Percentiles rank a stretch among this genome's conserved stretches.
phyloP scores from a whole-genome alignment of 2,113 vertebrate species.

The Boulengeromyrus knoepffleri region DNA sequence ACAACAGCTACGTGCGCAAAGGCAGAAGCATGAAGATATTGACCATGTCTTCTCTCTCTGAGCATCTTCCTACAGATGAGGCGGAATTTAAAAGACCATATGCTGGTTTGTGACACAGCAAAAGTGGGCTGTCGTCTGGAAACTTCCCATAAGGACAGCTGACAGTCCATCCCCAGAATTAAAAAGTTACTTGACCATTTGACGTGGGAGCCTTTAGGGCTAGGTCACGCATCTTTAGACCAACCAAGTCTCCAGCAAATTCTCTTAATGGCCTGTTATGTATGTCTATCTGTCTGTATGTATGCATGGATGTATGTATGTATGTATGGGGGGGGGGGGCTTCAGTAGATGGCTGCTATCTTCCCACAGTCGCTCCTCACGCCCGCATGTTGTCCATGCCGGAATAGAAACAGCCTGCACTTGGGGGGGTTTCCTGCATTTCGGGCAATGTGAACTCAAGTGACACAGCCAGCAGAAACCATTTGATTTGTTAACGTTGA shows the following conservation, averaged over 20 bases:
- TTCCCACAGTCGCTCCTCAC: background rate
- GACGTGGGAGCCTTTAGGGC: background rate
- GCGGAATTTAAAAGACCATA: background rate
- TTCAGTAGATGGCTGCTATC: background rate
- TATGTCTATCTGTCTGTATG: background rate
- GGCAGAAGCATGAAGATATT: background rate
- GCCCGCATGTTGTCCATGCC: background rate
- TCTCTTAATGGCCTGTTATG: background rate
- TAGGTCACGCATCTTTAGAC: background rate
- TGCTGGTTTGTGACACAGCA: background rate
- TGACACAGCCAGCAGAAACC: conserved; percentile 3
- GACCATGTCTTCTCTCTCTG: background rate
- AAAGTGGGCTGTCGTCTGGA: background rate
- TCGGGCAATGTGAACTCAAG: conserved; percentile 18
- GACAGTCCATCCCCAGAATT: background rate
- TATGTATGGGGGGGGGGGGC: background rate
- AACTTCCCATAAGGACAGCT: background rate
- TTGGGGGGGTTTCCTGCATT: background rate
- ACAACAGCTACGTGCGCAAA: background rate
- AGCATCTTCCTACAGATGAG: background rate
- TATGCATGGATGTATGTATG: too few species aligned
- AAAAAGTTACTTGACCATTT: background rate
- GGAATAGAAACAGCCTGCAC: conserved; percentile 10
- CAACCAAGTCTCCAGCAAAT: background rate
- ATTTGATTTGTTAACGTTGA: conserved; percentile 22